Evolutionary conservation across 2,113 vertebrate species (phyloP).

Genomic region (Callocephalon fimbriatum): DNA sequence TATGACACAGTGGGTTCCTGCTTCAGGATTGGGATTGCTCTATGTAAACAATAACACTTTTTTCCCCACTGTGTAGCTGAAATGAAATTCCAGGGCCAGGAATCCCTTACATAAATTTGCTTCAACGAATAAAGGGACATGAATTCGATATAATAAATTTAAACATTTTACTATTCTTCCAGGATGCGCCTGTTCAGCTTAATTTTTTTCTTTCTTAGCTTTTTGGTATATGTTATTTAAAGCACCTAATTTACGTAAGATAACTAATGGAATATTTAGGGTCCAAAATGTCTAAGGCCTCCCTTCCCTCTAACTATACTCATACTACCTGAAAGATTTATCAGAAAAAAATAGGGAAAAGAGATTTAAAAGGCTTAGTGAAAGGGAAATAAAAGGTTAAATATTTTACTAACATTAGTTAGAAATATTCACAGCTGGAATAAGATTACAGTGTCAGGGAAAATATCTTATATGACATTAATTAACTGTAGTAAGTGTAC

Average conservation of each 20-base stretch:
- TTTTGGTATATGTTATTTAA: not conserved
- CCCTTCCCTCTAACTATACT: not conserved
- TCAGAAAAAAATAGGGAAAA: not conserved
- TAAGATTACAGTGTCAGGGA: not conserved
- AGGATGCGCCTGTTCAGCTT: not conserved
- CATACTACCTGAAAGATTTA: not conserved
- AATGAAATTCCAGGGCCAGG: not conserved
- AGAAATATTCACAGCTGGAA: not conserved
- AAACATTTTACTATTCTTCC: not conserved
- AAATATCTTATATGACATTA: not conserved
- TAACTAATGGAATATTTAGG: not conserved
- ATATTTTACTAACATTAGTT: not conserved
- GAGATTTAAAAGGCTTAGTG: not conserved
- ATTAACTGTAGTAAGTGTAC: not conserved
- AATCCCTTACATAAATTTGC: not conserved
- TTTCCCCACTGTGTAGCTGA: not conserved
- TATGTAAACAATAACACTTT: not conserved
- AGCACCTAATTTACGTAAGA: not conserved
- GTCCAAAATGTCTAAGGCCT: not conserved
- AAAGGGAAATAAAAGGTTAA: not conserved
- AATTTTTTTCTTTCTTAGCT: not conserved
- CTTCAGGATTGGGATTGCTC: not conserved
- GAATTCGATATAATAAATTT: not conserved
- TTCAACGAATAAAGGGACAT: not conserved
- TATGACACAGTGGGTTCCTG: not conserved